A percentile compares a stretch with the other conserved stretches of the same genome.
These are phyloP conservation scores for Chrysochloris asiatica DNA, from an alignment of 2,113 vertebrate species.

Conservation along the genomic window DNA sequence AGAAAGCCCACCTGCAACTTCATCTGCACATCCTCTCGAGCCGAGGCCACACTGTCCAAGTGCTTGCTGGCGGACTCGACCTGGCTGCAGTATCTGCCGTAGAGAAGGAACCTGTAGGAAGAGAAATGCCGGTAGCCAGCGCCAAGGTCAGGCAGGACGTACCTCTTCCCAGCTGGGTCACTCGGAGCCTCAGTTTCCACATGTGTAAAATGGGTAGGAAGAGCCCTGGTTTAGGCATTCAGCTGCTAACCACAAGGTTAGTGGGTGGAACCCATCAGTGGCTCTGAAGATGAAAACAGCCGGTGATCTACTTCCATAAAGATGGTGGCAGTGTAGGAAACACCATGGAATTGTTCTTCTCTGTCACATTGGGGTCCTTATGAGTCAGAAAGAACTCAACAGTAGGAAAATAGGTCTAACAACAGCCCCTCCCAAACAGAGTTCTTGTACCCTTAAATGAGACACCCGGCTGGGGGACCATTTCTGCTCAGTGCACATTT, in stretches of 20 bases:
- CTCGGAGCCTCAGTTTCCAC: not conserved
- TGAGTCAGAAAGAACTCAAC: not conserved
- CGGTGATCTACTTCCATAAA: not conserved
- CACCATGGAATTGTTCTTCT: not conserved
- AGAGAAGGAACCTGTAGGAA: conserved; percentile 88
- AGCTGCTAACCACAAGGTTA: not conserved
- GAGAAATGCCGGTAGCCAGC: not conserved
- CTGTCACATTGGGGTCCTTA: not conserved
- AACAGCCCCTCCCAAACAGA: not conserved
- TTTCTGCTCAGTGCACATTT: not conserved
- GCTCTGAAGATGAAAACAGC: not conserved
- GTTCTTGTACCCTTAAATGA: not conserved
- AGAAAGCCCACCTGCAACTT: conserved; percentile 89
- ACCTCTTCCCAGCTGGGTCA: not conserved
- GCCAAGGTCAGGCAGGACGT: not conserved
- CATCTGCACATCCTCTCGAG: conserved; percentile 90
- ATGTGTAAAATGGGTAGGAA: not conserved
- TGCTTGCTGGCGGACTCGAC: conserved; percentile 91
- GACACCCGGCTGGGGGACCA: not conserved
- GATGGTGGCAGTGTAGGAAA: not conserved
- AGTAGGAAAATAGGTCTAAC: not conserved
- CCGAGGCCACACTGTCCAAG: conserved; percentile 86
- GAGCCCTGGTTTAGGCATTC: not conserved
- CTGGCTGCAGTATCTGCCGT: conserved; percentile 94
- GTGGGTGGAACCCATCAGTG: not conserved